These are phyloP conservation scores for Clusia tigrina DNA, from an alignment of 2,888 invertebrate species.

Conservation along the genomic window DNA sequence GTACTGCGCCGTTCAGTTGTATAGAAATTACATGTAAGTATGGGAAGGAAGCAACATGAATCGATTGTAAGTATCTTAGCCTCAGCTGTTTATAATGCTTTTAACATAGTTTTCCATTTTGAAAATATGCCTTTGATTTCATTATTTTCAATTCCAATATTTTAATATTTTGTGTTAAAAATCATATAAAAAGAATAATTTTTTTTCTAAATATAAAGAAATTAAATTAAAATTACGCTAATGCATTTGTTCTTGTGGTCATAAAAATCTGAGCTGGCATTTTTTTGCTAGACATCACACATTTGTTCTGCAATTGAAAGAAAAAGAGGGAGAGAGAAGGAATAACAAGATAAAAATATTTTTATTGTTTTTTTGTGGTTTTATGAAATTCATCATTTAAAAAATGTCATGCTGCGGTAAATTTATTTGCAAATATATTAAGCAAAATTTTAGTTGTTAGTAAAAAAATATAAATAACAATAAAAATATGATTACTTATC, in stretches of 20 bases:
- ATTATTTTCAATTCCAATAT: neutral
- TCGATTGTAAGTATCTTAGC: no score
- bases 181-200: neutral
- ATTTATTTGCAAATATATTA: no score
- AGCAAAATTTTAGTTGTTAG: no score
- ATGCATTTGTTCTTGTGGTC: conserved; percentile 51
- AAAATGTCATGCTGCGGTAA: no score
- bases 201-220: neutral
- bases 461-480: no score
- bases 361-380: neutral
- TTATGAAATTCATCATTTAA: no score
- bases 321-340: conserved; percentile 29
- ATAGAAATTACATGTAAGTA: no score
- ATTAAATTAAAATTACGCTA: conserved; percentile 23
- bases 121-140: neutral
- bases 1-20: no score
- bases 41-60: no score
- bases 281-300: conserved; percentile 61
- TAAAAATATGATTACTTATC: no score
- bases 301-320: conserved; percentile 60
- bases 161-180: conserved; percentile 15
- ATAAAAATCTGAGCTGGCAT: conserved; percentile 58
- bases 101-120: no score
- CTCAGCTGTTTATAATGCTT: no score
- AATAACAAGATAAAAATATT: conserved; percentile 12